These are phyloP conservation scores for Thaleichthys pacificus DNA, from an alignment of 2,797 vertebrate genomes.

Conservation along the genomic window DNA sequence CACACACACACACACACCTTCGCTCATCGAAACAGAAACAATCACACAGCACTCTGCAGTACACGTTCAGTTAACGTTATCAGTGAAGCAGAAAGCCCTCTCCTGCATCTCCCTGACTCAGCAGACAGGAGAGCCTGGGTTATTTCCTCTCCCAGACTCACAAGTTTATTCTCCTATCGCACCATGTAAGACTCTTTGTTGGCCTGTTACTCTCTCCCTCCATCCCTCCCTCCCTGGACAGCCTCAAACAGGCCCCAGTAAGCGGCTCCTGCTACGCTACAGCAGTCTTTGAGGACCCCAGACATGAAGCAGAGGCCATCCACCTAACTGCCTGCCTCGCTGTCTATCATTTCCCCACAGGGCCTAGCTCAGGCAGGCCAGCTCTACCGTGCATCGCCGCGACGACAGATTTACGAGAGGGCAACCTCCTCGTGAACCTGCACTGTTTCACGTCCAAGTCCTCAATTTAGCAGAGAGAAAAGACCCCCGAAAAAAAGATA, in stretches of 20 bases:
- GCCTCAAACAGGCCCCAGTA: conserved; percentile 34
- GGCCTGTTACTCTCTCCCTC: conserved; percentile 24
- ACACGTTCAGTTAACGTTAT: conserved; percentile 35
- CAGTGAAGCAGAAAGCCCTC: conserved; percentile 18
- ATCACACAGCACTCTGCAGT: neutral
- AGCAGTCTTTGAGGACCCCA: conserved; percentile 32
- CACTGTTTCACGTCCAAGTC: conserved; percentile 41
- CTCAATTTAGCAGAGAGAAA: conserved; percentile 13
- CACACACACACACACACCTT: conserved; percentile 19
- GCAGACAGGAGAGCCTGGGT: conserved; percentile 33
- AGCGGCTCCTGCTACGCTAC: neutral
- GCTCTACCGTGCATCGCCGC: conserved; percentile 49
- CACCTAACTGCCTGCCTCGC: conserved; percentile 9
- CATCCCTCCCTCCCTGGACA: conserved; percentile 45
- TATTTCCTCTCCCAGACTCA: conserved; percentile 31
- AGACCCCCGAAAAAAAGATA: conserved; percentile 27
- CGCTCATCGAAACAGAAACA: neutral
- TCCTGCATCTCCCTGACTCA: conserved; percentile 29
- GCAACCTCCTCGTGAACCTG: conserved; percentile 64
- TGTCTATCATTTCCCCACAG: conserved; percentile 67
- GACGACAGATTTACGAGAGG: conserved; percentile 73
- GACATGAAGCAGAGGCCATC: conserved; percentile 44
- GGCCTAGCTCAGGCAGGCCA: conserved; percentile 64
- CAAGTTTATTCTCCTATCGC: conserved; percentile 15
- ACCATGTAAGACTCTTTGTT: conserved; percentile 53